These are phyloP conservation scores for Pyxicephalus adspersus DNA, from an alignment of 2,113 vertebrate species.

Conservation along the genomic window DNA sequence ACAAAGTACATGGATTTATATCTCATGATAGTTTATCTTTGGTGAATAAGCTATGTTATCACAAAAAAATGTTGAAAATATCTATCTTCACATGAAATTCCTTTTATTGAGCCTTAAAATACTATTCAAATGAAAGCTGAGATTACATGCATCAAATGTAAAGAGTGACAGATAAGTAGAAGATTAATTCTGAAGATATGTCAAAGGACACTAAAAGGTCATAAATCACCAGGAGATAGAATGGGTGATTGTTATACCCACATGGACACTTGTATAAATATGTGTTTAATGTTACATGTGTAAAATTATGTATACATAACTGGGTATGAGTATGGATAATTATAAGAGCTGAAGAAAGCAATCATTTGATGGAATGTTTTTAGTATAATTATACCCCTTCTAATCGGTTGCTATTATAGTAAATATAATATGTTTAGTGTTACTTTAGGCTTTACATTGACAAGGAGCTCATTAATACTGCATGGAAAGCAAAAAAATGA, in stretches of 20 bases:
- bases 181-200: slow-evolving; percentile 73
- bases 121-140: slow-evolving; percentile 88
- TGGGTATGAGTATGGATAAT: neutral
- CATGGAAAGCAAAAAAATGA: neutral
- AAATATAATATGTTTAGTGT: slow-evolving; percentile 21
- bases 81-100: slow-evolving; percentile 79
- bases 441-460: slow-evolving; percentile 1
- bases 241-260: neutral
- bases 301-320: too few relatives aligned
- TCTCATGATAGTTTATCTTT: slow-evolving; percentile 83
- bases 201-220: slow-evolving; percentile 72
- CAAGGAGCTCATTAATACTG: slow-evolving; percentile 5
- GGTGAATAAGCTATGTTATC: slow-evolving; percentile 81
- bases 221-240: slow-evolving; percentile 64
- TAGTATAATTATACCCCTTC: slow-evolving; percentile 10
- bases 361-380: slow-evolving; percentile 1
- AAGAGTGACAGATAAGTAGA: slow-evolving; percentile 74
- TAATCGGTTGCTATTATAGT: slow-evolving; percentile 13
- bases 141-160: slow-evolving; percentile 71
- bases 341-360: slow-evolving; percentile 5
- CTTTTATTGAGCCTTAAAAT: slow-evolving; percentile 76
- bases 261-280: neutral
- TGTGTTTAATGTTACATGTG: too few relatives aligned
- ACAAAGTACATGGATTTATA: slow-evolving; percentile 67
- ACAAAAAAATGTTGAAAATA: slow-evolving; percentile 86